Evolutionary conservation across 2,888 invertebrate species (phyloP).

Genomic region (Nomada ruficornis): DNA sequence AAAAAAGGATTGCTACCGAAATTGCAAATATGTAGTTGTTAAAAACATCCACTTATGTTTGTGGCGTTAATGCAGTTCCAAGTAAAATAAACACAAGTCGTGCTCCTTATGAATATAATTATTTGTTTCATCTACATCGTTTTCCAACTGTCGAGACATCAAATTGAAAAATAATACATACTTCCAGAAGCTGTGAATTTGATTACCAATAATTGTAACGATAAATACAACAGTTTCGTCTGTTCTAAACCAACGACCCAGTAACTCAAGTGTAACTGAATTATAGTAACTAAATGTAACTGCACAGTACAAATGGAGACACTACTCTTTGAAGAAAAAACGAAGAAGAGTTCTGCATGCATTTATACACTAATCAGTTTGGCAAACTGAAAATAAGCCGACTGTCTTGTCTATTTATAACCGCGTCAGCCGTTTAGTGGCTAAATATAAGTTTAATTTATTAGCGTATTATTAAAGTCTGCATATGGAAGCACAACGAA

Average conservation of each 20-base stretch:
- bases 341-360: neutral
- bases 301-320: too few relatives aligned
- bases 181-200: too few relatives aligned
- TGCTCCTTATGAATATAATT: neutral
- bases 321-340: too few relatives aligned
- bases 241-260: too few relatives aligned
- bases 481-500: conserved; percentile 30
- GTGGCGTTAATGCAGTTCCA: neutral
- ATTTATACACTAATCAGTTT: conserved; percentile 51
- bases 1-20: neutral
- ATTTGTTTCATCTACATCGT: neutral
- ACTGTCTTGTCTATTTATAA: conserved; percentile 55
- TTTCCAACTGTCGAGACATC: neutral
- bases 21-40: neutral
- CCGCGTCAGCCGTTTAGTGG: conserved; percentile 31
- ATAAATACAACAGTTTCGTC: too few relatives aligned
- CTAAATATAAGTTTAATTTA: conserved; percentile 71
- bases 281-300: too few relatives aligned
- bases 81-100: neutral
- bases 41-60: neutral
- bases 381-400: conserved; percentile 56
- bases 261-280: too few relatives aligned
- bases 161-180: too few relatives aligned
- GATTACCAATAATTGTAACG: too few relatives aligned
- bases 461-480: conserved; percentile 55